phyloP scores from a whole-genome alignment of 2,797 vertebrate species.

The Phalanger gymnotis region DNA sequence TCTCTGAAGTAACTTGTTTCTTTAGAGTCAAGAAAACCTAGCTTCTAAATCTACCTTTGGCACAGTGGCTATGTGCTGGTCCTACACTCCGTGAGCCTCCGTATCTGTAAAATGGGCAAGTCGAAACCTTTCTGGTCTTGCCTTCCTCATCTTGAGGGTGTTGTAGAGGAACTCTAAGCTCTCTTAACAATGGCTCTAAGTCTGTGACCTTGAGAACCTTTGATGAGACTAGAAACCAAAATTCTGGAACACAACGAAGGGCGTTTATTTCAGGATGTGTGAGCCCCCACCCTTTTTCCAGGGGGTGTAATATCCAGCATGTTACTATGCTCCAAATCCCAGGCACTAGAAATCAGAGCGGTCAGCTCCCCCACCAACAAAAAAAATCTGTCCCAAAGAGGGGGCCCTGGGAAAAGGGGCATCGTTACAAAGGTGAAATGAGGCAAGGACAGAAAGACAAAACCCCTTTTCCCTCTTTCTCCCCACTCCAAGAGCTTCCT shows the following conservation, averaged over 20 bases:
- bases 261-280: not conserved
- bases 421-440: conserved; percentile 2
- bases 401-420: conserved; percentile 22
- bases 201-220: no score
- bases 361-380: not conserved
- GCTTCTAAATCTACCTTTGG: not conserved
- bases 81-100: not conserved
- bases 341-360: not conserved
- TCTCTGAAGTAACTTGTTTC: conserved; percentile 24
- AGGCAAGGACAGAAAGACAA: conserved; percentile 21
- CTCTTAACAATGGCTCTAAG: not conserved
- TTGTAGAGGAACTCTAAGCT: not conserved
- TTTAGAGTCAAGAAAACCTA: not conserved
- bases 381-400: not conserved
- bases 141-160: not conserved
- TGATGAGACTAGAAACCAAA: not conserved
- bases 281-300: not conserved
- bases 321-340: not conserved
- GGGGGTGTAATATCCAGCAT: not conserved
- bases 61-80: not conserved
- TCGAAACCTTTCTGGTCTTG: not conserved
- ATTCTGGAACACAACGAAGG: not conserved
- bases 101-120: not conserved
- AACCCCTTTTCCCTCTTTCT: conserved; percentile 1
- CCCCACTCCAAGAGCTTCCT: conserved; percentile 61